Evolutionary conservation across 2,797 vertebrate genomes (phyloP), one percentile per base, ranked within the genome.

Genomic region (Atherinosoma microstoma): DNA sequence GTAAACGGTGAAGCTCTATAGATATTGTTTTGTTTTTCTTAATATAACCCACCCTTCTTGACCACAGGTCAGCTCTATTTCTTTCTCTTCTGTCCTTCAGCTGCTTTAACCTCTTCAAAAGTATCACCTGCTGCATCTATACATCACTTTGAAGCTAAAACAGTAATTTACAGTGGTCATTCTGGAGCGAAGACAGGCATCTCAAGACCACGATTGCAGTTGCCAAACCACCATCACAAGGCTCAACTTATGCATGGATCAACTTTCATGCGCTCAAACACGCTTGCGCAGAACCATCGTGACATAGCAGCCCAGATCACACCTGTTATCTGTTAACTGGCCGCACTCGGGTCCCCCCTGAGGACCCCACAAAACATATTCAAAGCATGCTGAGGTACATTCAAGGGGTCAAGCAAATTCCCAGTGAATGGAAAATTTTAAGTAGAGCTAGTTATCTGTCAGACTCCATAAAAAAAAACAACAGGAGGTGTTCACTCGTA

Each of bases 81-180:
- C 38, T 54, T 35, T 75, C 49, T 40, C 20, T 57, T 36, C n/a
- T 36, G 30, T 36, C 47, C 60, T 59, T 53, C 12, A 38, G 12
- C 34, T 16, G 4, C 45, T 79, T 60, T 60, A 75, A 82, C 74
- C 61, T 79, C 70, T 83, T 35, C 18, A 34, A n/a, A 59, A 42
- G 79, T 84, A 75, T 75, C 71, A 72, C 1, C 24, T 2, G 6
- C 29, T 24, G 32, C 70, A 57, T 70, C 12, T 59, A 8, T 35
- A 71, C 49, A 70, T 76, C 38, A 40, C 36, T 76, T 76, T 66
- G 11, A 68, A 58, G 64, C 70, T 82, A 78, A 84, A 90, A 90
- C 64, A 7, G 63, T 75, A 8, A 73, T 87, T 88, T 90, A 86
- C 77, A 82, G 75, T 57, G 56, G 64, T 61, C 75, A 75, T 70